These are phyloP conservation scores for Salvator merianae DNA, from an alignment of 2,113 vertebrate species.

Conservation along the genomic window DNA sequence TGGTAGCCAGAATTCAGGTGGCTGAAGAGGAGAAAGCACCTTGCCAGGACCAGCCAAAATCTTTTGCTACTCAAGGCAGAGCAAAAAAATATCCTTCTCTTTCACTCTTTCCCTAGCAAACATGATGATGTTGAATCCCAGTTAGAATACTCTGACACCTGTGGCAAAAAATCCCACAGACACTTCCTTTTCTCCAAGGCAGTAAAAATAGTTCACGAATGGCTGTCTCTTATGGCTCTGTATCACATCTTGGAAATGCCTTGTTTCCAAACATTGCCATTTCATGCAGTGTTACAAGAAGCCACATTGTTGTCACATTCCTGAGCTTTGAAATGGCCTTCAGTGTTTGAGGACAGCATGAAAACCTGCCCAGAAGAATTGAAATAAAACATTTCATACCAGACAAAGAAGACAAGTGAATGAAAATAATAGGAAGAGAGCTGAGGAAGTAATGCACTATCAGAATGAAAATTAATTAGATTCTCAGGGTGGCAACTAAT, in stretches of 20 bases:
- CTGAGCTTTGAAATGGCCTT: neutral
- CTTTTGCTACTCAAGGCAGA: too few relatives aligned
- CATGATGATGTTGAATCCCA: too few relatives aligned
- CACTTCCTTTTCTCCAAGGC: too few relatives aligned
- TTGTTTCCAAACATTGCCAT: neutral
- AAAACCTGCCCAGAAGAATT: neutral
- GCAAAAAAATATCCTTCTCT: too few relatives aligned
- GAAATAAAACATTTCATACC: neutral
- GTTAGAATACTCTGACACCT: too few relatives aligned
- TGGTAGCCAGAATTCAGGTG: neutral
- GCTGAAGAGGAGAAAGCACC: neutral
- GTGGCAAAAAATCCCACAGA: neutral
- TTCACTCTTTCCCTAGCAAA: too few relatives aligned
- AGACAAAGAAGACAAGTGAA: neutral
- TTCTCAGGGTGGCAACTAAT: constrained; percentile 24
- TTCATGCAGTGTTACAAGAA: neutral
- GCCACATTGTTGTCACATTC: too few relatives aligned
- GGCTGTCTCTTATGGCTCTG: neutral
- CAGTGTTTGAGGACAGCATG: neutral
- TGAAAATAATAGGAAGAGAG: neutral
- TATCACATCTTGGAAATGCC: neutral
- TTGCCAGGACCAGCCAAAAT: neutral
- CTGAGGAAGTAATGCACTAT: neutral
- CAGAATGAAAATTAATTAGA: constrained; percentile 30
- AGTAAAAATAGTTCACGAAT: neutral